phyloP scores from a whole-genome alignment of 64 coral and sea anemone species.

The Acropora yongei region DNA sequence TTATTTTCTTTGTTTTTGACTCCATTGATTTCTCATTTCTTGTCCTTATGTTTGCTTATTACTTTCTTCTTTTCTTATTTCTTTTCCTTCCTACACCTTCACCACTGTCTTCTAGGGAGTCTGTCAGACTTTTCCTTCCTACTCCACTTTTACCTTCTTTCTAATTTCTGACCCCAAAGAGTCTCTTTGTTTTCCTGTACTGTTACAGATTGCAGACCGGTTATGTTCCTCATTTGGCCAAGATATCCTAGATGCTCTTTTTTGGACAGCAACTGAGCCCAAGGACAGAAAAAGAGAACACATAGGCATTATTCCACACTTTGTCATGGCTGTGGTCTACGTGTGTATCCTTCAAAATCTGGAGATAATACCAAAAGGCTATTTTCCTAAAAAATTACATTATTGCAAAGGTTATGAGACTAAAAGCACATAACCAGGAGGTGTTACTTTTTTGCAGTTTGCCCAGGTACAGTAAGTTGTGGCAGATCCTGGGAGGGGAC shows the following conservation, averaged over 20 bases:
- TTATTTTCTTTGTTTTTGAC: too few relatives aligned
- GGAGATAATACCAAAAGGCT: background rate
- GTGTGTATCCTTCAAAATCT: conserved; percentile 91
- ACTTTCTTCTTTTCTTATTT: background rate
- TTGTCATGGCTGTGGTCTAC: conserved; percentile 92
- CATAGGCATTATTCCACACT: conserved; percentile 87
- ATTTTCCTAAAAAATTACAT: background rate
- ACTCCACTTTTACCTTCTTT: background rate
- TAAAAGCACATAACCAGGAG: background rate
- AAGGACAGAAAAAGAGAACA: conserved; percentile 85
- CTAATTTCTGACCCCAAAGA: background rate
- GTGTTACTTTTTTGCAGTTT: too few relatives aligned
- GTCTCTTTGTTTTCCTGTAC: background rate
- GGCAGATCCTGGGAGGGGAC: too few relatives aligned
- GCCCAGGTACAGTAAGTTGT: too few relatives aligned
- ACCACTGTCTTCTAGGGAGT: too few relatives aligned
- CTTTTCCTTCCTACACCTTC: background rate
- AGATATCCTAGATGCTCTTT: conserved; percentile 96
- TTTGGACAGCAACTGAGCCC: conserved; percentile 97
- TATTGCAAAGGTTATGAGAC: background rate
- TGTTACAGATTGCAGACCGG: conserved; percentile 89
- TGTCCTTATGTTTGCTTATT: background rate
- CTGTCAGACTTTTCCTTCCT: background rate
- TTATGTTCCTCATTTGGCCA: conserved; percentile 98
- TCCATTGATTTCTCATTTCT: too few relatives aligned